These are phyloP conservation scores for Lepus europaeus DNA, from an alignment of 2,113 vertebrate species.

Conservation along the genomic window DNA sequence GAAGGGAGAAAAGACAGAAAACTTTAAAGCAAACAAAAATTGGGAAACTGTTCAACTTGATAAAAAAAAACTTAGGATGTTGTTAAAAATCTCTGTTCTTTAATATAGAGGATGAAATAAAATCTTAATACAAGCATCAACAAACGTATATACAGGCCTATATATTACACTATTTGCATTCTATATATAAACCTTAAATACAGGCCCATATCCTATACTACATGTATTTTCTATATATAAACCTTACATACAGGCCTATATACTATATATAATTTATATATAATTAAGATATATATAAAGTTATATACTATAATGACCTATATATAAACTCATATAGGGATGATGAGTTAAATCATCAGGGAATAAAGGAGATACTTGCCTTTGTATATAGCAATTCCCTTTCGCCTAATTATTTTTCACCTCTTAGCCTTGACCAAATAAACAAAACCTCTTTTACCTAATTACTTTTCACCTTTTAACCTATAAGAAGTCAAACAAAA, in stretches of 20 bases:
- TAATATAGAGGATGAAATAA: neutral
- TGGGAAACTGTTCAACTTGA: neutral
- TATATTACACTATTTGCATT: too few relatives aligned
- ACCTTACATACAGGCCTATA: too few relatives aligned
- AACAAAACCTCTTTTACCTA: neutral
- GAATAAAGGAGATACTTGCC: neutral
- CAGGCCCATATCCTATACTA: too few relatives aligned
- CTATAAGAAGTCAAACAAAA: too few relatives aligned
- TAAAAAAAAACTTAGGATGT: neutral
- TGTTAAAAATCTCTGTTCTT: neutral
- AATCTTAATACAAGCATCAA: neutral
- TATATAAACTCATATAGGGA: neutral
- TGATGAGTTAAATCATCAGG: neutral
- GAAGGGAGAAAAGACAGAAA: neutral
- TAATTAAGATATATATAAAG: too few relatives aligned
- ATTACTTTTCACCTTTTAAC: too few relatives aligned
- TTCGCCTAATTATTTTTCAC: conserved; percentile 33
- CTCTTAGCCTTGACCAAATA: conserved; percentile 18
- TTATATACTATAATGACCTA: neutral
- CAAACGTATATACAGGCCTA: neutral
- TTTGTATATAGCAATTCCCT: neutral
- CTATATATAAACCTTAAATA: too few relatives aligned
- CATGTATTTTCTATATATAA: too few relatives aligned
- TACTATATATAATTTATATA: too few relatives aligned
- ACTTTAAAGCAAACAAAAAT: neutral